These are phyloP conservation scores for Paracentrotus lividus DNA, from an alignment of 53 echinoderm and acorn worm genomes.

Conservation along the genomic window DNA sequence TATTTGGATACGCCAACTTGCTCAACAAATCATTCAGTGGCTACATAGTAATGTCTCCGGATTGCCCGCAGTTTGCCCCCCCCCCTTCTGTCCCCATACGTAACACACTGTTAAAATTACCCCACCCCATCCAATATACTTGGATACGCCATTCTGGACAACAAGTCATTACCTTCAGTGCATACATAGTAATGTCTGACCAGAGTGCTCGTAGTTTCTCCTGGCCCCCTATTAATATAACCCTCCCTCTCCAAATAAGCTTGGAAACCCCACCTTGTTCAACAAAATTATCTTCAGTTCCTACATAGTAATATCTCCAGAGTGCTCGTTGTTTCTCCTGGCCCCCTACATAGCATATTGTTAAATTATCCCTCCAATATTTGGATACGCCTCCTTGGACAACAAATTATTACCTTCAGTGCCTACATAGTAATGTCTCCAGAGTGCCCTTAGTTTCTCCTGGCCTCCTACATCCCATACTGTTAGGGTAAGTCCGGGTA, in stretches of 20 bases:
- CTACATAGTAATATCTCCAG: slow-evolving; percentile 72
- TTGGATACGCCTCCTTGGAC: background rate
- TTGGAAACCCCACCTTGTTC: no score
- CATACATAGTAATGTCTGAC: no score
- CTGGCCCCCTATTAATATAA: no score
- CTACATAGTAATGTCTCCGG: slow-evolving; percentile 72
- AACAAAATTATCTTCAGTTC: slow-evolving; percentile 62
- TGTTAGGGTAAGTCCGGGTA: slow-evolving; percentile 66
- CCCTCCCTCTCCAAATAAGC: no score
- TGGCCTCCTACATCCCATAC: slow-evolving; percentile 83
- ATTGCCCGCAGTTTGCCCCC: no score
- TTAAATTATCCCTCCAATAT: no score
- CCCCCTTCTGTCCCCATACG: no score
- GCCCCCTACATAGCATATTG: slow-evolving; percentile 81
- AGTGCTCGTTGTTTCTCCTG: slow-evolving; percentile 68
- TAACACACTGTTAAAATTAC: no score
- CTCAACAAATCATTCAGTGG: background rate
- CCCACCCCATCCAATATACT: no score
- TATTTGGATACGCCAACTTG: background rate
- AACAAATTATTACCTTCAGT: slow-evolving; percentile 45
- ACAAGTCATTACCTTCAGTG: no score
- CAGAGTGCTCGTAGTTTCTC: no score
- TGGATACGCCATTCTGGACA: no score
- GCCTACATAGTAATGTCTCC: slow-evolving; percentile 73
- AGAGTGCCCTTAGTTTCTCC: slow-evolving; percentile 66